These are phyloP conservation scores for Gadopsis bispinosus DNA, from an alignment of 2,797 vertebrate genomes.

Conservation along the genomic window DNA sequence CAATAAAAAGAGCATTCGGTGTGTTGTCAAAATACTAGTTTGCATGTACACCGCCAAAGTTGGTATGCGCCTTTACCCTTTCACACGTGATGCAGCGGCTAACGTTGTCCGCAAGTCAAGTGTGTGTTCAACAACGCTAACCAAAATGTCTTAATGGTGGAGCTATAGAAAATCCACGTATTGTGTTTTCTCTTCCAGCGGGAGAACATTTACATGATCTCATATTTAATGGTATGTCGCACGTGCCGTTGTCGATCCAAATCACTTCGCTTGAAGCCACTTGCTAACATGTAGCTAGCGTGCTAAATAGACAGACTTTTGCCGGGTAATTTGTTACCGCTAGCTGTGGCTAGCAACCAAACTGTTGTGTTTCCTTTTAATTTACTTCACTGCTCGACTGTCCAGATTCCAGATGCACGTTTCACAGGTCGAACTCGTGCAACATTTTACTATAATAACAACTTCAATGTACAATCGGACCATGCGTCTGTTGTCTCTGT, in stretches of 20 bases:
- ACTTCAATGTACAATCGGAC: fast-evolving
- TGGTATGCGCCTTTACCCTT: constrained; percentile 72
- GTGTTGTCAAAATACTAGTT: background rate
- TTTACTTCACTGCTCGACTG: background rate
- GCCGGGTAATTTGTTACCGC: constrained; percentile 37
- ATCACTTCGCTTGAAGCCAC: background rate
- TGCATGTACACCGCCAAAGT: background rate
- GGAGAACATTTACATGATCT: constrained; percentile 5
- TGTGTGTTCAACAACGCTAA: constrained; percentile 48
- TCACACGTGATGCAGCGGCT: constrained; percentile 70
- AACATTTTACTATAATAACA: background rate
- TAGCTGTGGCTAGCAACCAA: constrained; percentile 25
- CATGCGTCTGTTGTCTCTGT: background rate
- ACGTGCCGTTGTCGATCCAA: background rate
- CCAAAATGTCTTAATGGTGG: constrained; percentile 64
- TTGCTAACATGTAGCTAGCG: constrained; percentile 43
- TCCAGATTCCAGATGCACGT: background rate
- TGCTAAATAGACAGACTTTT: constrained; percentile 53
- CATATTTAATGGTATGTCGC: constrained; percentile 61
- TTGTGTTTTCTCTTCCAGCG: constrained; percentile 14
- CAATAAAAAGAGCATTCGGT: fast-evolving
- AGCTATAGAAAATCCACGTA: constrained; percentile 10
- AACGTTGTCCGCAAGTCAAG: constrained; percentile 69
- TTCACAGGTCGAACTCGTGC: background rate
- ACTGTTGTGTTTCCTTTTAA: background rate